Base-by-base conservation (phyloP, 2,797 vertebrate genomes). In the Pseudochaenichthys georgianus region DNA sequence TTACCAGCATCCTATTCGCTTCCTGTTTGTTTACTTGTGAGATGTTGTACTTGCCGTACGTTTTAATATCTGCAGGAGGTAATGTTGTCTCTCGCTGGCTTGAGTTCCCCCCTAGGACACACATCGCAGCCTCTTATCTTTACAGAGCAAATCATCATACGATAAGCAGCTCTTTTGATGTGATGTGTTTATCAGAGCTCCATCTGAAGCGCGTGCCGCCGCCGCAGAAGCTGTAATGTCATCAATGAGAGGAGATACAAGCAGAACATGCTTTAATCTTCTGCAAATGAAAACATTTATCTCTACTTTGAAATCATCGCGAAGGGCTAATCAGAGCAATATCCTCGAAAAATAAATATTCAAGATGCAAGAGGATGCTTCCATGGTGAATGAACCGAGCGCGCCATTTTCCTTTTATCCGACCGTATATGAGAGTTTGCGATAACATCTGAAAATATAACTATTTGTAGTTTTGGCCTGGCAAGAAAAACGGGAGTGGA, bases 231-330 rank as follows among this genome's bases (percentile, higher is more conserved):
- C 83, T 76, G 53, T 91, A 87, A 92, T 91, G 93, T 91, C 83
- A 93, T 93, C 89, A 92, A 83, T 12, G 75, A 69, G 80, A 69
- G 79, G 84, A 88, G 88, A 80, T 89, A 88, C 89, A 87, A 86
- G 86, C 72, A 80, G 86, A 84, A 89, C 87, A 89, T 89, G 84
- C 88, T 93, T 93, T 93, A 91, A 93, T 93, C 88, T 90, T 79
- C 67, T 13, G 84, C 89, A 91, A 93, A 92, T 92, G 82, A 91
- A 93, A 92, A 88, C 88, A 90, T 90, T 92, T 93, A 92, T 91
- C 87, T 82, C 57, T 52, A 83, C 87, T 92, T 92, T 93, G 87
- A 92, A 93, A 92, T 89, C 81, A 88, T 90, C 87, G 87, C 23
- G 64, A 69, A 65, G 78, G 81, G 66, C 84, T 91, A 90, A 93